Conservation (phyloP, 2,113 vertebrate species). For the Psammodynastes pulverulentus region DNA sequence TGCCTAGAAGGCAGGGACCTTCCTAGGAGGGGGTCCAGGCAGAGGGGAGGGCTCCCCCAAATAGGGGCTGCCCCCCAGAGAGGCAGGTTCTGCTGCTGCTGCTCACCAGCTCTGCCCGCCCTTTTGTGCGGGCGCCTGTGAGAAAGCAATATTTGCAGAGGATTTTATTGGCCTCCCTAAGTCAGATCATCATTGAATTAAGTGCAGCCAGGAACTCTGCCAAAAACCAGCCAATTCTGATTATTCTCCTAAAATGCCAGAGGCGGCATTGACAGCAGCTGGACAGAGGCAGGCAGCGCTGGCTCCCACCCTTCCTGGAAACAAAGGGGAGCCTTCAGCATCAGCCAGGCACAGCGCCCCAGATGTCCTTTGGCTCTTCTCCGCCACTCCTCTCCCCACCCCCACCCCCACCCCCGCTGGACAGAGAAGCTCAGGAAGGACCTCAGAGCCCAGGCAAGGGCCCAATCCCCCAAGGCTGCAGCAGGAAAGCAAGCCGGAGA, state of each 20-base stretch:
- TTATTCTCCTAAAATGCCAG: constrained; percentile 29
- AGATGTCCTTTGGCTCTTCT: background rate
- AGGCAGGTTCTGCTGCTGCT: background rate
- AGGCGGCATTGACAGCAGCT: background rate
- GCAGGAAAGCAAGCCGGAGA: background rate
- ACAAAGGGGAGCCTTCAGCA: background rate
- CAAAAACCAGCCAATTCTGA: constrained; percentile 7
- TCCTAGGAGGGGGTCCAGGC: fast-evolving
- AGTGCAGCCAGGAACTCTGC: constrained; percentile 11
- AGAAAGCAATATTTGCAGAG: background rate
- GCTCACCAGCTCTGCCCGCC: background rate
- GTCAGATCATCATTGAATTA: constrained; percentile 28
- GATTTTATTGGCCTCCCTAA: constrained; percentile 24
- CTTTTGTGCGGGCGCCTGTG: background rate
- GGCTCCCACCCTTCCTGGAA: background rate
- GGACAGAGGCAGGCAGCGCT: background rate
- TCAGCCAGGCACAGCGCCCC: background rate
- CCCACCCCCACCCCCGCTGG: background rate
- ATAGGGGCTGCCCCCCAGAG: background rate
- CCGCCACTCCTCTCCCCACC: background rate
- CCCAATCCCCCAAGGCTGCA: background rate
- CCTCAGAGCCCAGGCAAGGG: background rate
- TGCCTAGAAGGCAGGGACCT: background rate
- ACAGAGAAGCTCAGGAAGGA: background rate
- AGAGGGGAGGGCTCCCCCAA: fast-evolving